Conservation (phyloP, 2,113 vertebrate species). For the Pandion haliaetus region DNA sequence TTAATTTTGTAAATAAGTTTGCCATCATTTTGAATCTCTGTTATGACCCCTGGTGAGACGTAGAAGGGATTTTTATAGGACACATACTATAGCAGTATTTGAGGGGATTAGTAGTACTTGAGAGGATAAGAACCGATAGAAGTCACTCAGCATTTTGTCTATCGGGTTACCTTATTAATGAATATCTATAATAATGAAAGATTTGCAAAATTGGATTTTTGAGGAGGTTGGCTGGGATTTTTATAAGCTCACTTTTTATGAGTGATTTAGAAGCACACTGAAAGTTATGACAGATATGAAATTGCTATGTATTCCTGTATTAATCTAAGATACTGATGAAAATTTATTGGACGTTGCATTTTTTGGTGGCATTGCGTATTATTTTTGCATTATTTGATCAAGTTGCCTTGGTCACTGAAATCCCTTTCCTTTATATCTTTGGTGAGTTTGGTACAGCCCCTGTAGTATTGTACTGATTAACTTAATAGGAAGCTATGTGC, state of each 20-base stretch:
- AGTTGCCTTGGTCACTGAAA: background rate
- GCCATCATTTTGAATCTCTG: background rate
- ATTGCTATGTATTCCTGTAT: background rate
- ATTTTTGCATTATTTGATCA: background rate
- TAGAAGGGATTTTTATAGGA: background rate
- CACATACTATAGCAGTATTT: background rate
- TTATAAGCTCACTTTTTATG: background rate
- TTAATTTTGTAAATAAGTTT: slow-evolving; percentile 27
- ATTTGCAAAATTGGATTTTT: background rate
- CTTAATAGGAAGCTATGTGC: slow-evolving; percentile 40
- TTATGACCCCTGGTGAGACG: background rate
- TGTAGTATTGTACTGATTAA: slow-evolving; percentile 31
- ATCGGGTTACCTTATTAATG: background rate
- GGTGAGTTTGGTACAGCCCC: slow-evolving; percentile 4
- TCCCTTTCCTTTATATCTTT: background rate
- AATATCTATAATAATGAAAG: slow-evolving; percentile 2
- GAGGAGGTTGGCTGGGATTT: background rate
- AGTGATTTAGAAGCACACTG: background rate
- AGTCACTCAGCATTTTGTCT: slow-evolving; percentile 21
- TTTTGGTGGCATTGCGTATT: background rate
- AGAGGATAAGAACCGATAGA: background rate
- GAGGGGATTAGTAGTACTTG: background rate
- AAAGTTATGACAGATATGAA: background rate
- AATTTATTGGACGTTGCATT: background rate
- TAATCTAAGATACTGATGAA: background rate